Evolutionary conservation across 2,113 vertebrate species (phyloP).

Genomic region (Mungos mungo): DNA sequence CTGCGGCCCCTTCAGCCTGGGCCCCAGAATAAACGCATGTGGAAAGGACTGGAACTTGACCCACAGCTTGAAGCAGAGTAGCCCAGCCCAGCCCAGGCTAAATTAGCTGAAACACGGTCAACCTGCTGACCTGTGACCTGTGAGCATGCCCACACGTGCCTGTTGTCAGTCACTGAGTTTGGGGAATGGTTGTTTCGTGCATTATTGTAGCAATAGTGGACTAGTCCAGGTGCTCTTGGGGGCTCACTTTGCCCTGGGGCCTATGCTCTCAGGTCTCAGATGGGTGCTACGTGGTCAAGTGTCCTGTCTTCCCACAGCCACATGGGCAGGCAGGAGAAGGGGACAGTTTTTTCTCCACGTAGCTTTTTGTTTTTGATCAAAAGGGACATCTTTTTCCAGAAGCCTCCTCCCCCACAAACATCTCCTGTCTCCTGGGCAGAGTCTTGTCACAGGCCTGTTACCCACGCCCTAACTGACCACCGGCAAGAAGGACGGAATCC

Average conservation of each 20-base stretch:
- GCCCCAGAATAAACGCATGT: not conserved
- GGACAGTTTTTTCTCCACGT: not conserved
- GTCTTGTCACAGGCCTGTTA: not conserved
- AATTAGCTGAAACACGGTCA: not conserved
- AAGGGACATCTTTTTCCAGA: not conserved
- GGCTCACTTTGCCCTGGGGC: not conserved
- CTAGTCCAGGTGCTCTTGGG: rapidly evolving
- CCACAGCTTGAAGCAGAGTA: not conserved
- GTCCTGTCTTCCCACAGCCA: not conserved
- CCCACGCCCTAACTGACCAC: rapidly evolving
- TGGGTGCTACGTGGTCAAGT: not conserved
- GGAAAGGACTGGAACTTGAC: not conserved
- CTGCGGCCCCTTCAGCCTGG: not conserved
- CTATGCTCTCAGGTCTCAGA: not conserved
- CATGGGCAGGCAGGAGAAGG: not conserved
- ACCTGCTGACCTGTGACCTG: not conserved
- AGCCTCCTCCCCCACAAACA: not conserved
- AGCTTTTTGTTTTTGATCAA: not conserved
- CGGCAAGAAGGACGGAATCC: not conserved
- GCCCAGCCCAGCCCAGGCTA: not conserved
- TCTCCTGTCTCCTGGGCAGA: not conserved
- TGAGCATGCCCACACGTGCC: not conserved
- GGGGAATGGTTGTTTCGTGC: not conserved
- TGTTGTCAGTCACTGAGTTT: not conserved
- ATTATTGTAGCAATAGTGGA: not conserved